These are phyloP conservation scores for Drosophila nr. perissopoda DNA, from an alignment of 2,888 invertebrate genomes.

Conservation along the genomic window DNA sequence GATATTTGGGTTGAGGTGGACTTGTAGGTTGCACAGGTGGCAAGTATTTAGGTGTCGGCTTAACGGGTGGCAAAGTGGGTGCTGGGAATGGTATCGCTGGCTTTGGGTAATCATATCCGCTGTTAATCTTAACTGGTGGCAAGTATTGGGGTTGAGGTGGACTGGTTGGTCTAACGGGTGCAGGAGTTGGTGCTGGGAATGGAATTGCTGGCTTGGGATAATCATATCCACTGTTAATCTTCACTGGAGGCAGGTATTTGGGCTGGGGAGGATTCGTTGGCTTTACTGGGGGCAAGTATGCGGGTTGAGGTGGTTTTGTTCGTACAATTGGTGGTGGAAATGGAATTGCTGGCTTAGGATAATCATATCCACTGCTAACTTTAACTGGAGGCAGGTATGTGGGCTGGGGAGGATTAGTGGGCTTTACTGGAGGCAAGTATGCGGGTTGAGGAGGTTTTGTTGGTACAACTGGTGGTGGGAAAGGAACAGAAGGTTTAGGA, in stretches of 20 bases:
- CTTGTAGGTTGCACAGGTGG: slow-evolving; percentile 45
- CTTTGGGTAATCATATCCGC: no score
- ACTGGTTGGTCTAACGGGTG: slow-evolving; percentile 47
- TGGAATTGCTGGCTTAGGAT: slow-evolving; percentile 64
- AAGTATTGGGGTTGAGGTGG: slow-evolving; percentile 35
- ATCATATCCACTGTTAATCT: slow-evolving; percentile 55
- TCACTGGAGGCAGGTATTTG: slow-evolving; percentile 58
- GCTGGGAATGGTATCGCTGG: no score
- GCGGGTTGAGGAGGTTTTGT: slow-evolving; percentile 36
- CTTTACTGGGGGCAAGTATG: slow-evolving; percentile 42
- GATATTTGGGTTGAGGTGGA: slow-evolving; percentile 33
- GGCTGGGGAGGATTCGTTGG: slow-evolving; percentile 36
- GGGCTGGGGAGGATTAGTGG: slow-evolving; percentile 35
- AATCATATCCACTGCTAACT: slow-evolving; percentile 57
- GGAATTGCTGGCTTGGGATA: slow-evolving; percentile 66
- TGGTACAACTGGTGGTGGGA: slow-evolving; percentile 50
- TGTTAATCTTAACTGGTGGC: no score
- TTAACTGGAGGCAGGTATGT: slow-evolving; percentile 61
- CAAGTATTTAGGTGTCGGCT: slow-evolving; percentile 37
- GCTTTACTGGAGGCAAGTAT: slow-evolving; percentile 36
- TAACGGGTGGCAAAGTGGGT: no score
- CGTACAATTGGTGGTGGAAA: slow-evolving; percentile 39
- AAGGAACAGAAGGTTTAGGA: slow-evolving; percentile 35
- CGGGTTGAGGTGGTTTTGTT: slow-evolving; percentile 12
- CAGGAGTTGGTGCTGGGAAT: slow-evolving; percentile 48